Base-by-base conservation (phyloP, 2,113 vertebrate species). In the Rostratula benghalensis region DNA sequence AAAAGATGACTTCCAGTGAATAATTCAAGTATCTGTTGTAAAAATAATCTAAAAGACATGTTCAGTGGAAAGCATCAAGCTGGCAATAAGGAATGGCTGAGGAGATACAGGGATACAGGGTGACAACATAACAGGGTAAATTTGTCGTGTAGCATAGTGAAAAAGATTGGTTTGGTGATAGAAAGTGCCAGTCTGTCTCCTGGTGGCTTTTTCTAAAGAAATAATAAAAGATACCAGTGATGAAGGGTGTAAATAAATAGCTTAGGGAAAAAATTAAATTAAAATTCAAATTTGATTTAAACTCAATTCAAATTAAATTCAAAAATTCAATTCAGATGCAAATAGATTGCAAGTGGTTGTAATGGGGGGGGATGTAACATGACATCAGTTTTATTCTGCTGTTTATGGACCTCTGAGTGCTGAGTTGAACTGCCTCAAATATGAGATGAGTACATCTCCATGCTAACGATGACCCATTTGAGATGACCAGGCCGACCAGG, bases 171-270 rank as follows among this genome's bases (percentile, higher is more conserved):
- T 84, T 35, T 92, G 56, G 53, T 64, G 57, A 73, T 48, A 87
- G 70, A 76, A 87, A 68, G 30, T 91, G 69, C 9, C 22, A 77
- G 28, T 71, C 80, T 92, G 60, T 93, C 68, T 92, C 6, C 10
- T 89, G 63, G 30, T 83, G 83, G 21, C 39, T 91, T 90, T 85
- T 64, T 7, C 70, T 79, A 54, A 80, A 83, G 82, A 73, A 77
- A 79, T 63, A 53, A 81, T 70, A n/a, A 48, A 83, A 78, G 17
- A 78, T 63, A 54, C 5, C 25, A 69, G 30, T 24, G 45, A 56
- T 54, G 68, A 87, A 84, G 54, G 64, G 59, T 91, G 64, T 89
- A 91, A 95, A 92, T 77, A 96, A 83, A 91, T 60, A 90, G 71
- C 80, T 73, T 80, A 57, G 56, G 76, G 77, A 70, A 90, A 90